phyloP scores from a whole-genome alignment of 2,888 invertebrate genomes.

The Spodoptera littoralis region DNA sequence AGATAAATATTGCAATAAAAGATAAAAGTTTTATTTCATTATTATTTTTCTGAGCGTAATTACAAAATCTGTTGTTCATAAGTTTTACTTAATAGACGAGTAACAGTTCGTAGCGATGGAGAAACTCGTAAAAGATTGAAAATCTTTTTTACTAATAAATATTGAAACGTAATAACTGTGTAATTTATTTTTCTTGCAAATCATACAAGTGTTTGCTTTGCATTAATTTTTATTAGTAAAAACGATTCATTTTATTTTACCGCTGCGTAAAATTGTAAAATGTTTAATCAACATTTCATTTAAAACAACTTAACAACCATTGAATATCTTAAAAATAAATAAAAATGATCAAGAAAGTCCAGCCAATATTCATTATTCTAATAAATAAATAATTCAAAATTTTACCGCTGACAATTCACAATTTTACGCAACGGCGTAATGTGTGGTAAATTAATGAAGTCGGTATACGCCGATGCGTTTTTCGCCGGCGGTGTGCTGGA shows the following conservation, averaged over 20 bases:
- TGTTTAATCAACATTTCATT: neutral
- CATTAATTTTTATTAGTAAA: slow-evolving; percentile 60
- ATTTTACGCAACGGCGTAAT: slow-evolving; percentile 47
- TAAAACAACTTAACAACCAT: neutral
- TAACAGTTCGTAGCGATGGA: slow-evolving; percentile 39
- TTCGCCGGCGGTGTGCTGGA: slow-evolving; percentile 94
- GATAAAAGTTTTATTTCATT: slow-evolving; percentile 16
- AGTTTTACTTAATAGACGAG: slow-evolving; percentile 50
- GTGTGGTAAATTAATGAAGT: slow-evolving; percentile 73
- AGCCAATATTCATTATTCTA: slow-evolving; percentile 15
- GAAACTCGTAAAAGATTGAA: slow-evolving; percentile 47
- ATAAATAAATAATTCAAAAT: neutral
- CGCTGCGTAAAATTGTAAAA: slow-evolving; percentile 42
- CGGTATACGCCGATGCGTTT: slow-evolving; percentile 92
- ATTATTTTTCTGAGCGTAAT: slow-evolving; percentile 35
- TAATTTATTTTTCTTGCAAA: slow-evolving; percentile 40
- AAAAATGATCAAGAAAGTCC: slow-evolving; percentile 9
- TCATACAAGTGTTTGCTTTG: slow-evolving; percentile 21
- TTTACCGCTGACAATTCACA: slow-evolving; percentile 10
- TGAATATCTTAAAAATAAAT: neutral
- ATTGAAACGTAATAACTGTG: slow-evolving; percentile 18
- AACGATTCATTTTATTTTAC: slow-evolving; percentile 28
- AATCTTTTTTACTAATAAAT: slow-evolving; percentile 63
- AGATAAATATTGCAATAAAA: too few relatives aligned
- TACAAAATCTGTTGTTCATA: slow-evolving; percentile 48